phyloP scores from a whole-genome alignment of 37 sponge, comb jelly and placozoan genomes.

The Cliona cf. orientalis region DNA sequence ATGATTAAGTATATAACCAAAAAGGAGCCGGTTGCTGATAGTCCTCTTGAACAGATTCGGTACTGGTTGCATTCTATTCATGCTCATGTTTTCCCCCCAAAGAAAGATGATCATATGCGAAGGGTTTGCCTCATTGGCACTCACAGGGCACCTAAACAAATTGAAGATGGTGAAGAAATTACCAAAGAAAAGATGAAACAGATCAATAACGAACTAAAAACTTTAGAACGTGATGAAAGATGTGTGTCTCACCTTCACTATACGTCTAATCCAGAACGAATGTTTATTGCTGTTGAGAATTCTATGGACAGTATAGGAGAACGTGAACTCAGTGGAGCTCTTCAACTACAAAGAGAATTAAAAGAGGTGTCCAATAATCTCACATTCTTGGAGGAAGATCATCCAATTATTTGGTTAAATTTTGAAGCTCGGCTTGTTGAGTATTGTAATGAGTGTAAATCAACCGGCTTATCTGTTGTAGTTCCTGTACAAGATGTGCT shows the following conservation, averaged over 20 bases:
- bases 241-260: conserved; percentile 11
- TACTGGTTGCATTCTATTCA: conserved; percentile 65
- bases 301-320: conserved; percentile 13
- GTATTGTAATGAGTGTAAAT: no score
- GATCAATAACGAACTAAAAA: conserved; percentile 12
- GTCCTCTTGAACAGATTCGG: conserved; percentile 22
- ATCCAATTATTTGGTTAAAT: conserved; percentile 48
- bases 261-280: background rate
- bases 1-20: background rate
- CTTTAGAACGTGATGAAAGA: background rate
- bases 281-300: conserved; percentile 44
- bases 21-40: background rate
- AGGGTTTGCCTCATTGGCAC: conserved; percentile 58
- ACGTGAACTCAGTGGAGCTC: conserved; percentile 42
- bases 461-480: no score
- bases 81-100: conserved; percentile 49
- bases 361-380: conserved; percentile 14
- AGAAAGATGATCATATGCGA: background rate
- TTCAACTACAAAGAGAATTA: conserved; percentile 16
- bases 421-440: no score
- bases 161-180: conserved; percentile 2
- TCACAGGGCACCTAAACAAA: conserved; percentile 23
- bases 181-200: conserved; percentile 17
- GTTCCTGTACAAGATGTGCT: no score
- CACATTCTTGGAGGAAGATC: conserved; percentile 32